Percentiles rank a stretch among this genome's conserved stretches.
phyloP scores from a whole-genome alignment of 1,140 invertebrate species.

The Lucilia sericata region DNA sequence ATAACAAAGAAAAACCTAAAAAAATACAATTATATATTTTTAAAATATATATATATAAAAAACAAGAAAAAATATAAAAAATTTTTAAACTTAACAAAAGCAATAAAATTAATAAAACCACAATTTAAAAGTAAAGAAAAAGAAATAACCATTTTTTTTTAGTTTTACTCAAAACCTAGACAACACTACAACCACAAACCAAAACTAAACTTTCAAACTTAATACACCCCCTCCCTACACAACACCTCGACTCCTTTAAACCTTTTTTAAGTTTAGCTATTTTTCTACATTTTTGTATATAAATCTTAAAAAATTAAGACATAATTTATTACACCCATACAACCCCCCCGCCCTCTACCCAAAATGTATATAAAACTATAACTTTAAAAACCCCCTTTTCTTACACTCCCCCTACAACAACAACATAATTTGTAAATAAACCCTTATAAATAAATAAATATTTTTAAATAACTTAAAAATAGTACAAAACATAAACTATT shows the following conservation, averaged over 20 bases:
- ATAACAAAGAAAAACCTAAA: background rate
- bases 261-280: too few species aligned
- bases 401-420: background rate
- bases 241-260: too few species aligned
- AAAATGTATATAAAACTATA: too few species aligned
- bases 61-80: slow-evolving; percentile 11
- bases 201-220: too few species aligned
- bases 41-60: slow-evolving; percentile 34
- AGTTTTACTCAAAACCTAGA: background rate
- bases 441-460: slow-evolving; percentile 1
- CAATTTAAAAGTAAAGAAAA: slow-evolving; percentile 1
- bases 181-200: too few species aligned
- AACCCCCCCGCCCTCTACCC: too few species aligned
- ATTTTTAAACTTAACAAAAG: slow-evolving; percentile 23
- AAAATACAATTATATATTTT: background rate
- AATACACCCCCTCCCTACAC: too few species aligned
- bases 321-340: too few species aligned
- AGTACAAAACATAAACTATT: slow-evolving; percentile 19
- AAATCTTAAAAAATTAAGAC: too few species aligned
- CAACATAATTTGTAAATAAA: background rate
- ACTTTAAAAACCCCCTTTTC: too few species aligned
- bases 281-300: too few species aligned
- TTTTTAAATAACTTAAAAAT: slow-evolving; percentile 21
- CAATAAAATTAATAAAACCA: slow-evolving; percentile 1
- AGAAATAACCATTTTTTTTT: background rate